A percentile compares a stretch with the other conserved stretches of the same genome.
These are phyloP conservation scores for Murina feae DNA, from an alignment of 2,113 vertebrate species.

Conservation along the genomic window DNA sequence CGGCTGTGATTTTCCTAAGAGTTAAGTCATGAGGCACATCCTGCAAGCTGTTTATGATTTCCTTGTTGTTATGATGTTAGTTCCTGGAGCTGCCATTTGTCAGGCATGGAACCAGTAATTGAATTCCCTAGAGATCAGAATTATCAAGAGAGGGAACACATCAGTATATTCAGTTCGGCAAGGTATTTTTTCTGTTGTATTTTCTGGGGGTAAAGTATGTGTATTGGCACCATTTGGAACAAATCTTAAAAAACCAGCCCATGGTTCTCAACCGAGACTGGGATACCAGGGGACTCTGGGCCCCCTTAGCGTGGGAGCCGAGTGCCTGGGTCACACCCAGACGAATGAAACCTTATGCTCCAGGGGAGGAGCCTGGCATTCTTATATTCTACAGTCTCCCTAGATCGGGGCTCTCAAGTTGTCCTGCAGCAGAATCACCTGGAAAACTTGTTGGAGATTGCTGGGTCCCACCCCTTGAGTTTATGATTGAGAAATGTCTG, in stretches of 20 bases:
- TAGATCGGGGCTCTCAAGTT: not conserved
- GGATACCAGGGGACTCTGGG: not conserved
- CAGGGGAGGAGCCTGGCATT: not conserved
- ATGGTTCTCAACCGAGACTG: not conserved
- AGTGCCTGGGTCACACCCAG: not conserved
- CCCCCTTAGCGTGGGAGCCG: not conserved
- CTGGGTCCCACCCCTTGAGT: not conserved
- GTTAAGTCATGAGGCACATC: conserved; percentile 10
- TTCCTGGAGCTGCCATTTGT: conserved; percentile 5
- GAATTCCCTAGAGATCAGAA: conserved; percentile 53
- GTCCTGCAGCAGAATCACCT: not conserved
- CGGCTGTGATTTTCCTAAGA: conserved; percentile 27
- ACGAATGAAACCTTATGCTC: not conserved
- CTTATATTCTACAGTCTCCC: not conserved
- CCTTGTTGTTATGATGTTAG: conserved; percentile 30
- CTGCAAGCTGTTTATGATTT: conserved; percentile 46
- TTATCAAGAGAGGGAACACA: not conserved
- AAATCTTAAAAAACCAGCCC: not conserved
- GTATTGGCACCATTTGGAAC: not conserved
- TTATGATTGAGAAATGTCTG: not conserved
- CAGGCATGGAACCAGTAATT: conserved; percentile 15
- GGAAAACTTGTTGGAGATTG: not conserved
- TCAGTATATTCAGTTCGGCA: not conserved
- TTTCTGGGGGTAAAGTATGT: not conserved
- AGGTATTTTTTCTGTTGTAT: not conserved